Percentiles rank a stretch among this genome's conserved stretches.
These are phyloP conservation scores for Uropetala carovei DNA, from an alignment of 2,888 invertebrate genomes.

Conservation along the genomic window DNA sequence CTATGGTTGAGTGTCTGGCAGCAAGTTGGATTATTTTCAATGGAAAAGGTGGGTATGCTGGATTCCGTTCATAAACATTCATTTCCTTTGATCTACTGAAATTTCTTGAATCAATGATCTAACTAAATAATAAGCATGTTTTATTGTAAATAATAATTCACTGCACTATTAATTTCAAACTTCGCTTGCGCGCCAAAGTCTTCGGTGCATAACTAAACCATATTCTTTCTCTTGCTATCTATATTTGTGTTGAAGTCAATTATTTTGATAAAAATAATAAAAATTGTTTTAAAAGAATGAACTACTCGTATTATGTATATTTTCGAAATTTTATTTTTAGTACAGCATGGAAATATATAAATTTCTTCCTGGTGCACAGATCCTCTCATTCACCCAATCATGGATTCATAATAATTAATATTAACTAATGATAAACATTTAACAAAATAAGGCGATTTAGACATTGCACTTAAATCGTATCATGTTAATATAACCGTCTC, in stretches of 20 bases:
- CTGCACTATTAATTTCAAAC: slow-evolving; percentile 37
- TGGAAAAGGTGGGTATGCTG: slow-evolving; percentile 54
- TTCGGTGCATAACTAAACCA: slow-evolving; percentile 34
- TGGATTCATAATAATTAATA: background rate
- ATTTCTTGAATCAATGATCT: slow-evolving; percentile 17
- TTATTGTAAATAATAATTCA: slow-evolving; percentile 34
- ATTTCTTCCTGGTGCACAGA: slow-evolving; percentile 12
- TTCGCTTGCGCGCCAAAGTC: slow-evolving; percentile 1
- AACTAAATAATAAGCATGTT: slow-evolving; percentile 50
- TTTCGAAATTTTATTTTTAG: background rate
- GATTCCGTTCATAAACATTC: slow-evolving; percentile 10
- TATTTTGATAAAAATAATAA: background rate
- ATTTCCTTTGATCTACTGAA: slow-evolving; percentile 23
- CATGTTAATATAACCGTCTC: too few relatives aligned
- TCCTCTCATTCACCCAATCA: slow-evolving; percentile 47
- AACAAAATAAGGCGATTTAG: too few relatives aligned
- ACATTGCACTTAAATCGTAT: too few relatives aligned
- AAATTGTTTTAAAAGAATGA: background rate
- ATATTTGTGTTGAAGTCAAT: slow-evolving; percentile 11
- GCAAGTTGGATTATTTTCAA: slow-evolving; percentile 34
- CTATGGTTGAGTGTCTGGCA: slow-evolving; percentile 45
- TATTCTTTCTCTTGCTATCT: background rate
- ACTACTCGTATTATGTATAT: background rate
- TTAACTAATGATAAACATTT: too few relatives aligned
- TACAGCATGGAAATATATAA: slow-evolving; percentile 12